Conservation (phyloP, 2,113 vertebrate genomes). For the Cisticola juncidis region DNA sequence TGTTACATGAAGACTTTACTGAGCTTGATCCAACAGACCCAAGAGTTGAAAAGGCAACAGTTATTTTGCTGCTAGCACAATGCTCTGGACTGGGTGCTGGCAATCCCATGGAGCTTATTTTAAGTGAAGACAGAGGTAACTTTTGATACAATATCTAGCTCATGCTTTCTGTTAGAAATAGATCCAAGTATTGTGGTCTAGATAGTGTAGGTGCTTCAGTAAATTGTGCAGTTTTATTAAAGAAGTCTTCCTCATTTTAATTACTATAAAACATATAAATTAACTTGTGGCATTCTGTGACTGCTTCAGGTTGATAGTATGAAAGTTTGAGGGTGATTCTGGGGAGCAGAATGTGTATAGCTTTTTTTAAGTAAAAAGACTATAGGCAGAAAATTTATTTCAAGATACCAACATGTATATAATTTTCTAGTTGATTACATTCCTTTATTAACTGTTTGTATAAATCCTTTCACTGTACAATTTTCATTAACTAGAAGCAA, state of each 20-base stretch:
- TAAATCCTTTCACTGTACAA: background rate
- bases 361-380: background rate
- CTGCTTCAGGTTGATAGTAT: background rate
- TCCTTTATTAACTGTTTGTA: background rate
- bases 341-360: background rate
- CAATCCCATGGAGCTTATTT: conserved; percentile 87
- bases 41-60: conserved; percentile 76
- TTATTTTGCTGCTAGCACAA: conserved; percentile 84
- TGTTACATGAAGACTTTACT: conserved; percentile 80
- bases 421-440: background rate
- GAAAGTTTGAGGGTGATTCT: background rate
- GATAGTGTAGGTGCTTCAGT: background rate
- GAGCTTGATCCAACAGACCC: conserved; percentile 71
- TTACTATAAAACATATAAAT: background rate
- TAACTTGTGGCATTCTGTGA: background rate
- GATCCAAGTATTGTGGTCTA: background rate
- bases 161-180: background rate
- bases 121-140: conserved; percentile 86
- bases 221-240: background rate
- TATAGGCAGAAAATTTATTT: background rate
- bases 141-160: background rate
- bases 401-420: background rate
- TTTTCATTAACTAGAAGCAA: background rate
- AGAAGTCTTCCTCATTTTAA: background rate
- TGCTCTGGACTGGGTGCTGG: conserved; percentile 86